Base-by-base conservation (phyloP, 1,140 invertebrate genomes). In the Cyrtorhinus lividipennis region DNA sequence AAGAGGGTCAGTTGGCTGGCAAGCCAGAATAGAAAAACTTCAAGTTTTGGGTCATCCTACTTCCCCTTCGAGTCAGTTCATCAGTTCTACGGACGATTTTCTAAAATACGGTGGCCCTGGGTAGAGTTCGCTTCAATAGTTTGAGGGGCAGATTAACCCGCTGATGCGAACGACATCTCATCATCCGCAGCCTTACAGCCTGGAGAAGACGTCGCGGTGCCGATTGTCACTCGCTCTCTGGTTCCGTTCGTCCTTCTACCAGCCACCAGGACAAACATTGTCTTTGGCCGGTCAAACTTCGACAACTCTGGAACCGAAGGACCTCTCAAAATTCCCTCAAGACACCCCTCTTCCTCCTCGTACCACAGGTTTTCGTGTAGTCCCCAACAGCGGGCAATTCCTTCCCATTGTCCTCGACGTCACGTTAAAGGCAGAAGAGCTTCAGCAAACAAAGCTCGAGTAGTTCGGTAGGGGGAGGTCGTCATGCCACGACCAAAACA, bases 311-410 rank as follows among this genome's bases (percentile, higher is more conserved):
- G 30, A 5, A 38, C 5, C 5, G 30, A 38, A 15, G 30, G 27
- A 18, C 2, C 8, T 56, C 57, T n/a, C 24, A 59, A 59, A 26
- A 18, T 24, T 59, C 57, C 57, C 57, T 59, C 57, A 59, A 59
- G 57, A 59, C 57, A 20, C 24, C 27, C 57, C 53, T 56, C 23
- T 27, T 1, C 57, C 24, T 24, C 1, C 24, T 59, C 57, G 8
- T 27, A 24, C 2, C 57, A 15, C 5, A 38, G 30, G 30, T 38
- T 38, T 38, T 38, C n/a, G n/a, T n/a, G n/a, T n/a, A n/a, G n/a
- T n/a, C n/a, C n/a, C n/a, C n/a, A n/a, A n/a, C n/a, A n/a, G n/a
- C n/a, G n/a, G n/a, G n/a, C n/a, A n/a, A n/a, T n/a, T n/a, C 5
- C 30, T 15, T 15, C 30, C 30, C 30, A 38, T 38, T 38, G 30